Evolutionary conservation across 2,797 vertebrate genomes (phyloP).

Genomic region (Sphaeramia orbicularis): DNA sequence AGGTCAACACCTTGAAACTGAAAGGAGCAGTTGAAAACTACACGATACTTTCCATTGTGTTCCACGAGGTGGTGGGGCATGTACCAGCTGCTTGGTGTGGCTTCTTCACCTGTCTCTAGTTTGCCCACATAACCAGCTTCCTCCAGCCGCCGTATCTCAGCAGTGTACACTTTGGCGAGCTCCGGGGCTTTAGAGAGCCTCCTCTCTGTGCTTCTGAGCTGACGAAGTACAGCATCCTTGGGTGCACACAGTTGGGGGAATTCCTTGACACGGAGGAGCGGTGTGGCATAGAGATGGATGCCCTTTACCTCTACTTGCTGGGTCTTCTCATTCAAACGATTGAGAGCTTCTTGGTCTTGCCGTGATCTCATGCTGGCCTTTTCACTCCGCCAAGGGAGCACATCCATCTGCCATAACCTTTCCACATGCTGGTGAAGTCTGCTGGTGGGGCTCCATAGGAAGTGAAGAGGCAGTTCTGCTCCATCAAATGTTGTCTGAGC

Average conservation of each 20-base stretch:
- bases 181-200: background rate
- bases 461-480: background rate
- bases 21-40: constrained; percentile 10
- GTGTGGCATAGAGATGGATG: constrained; percentile 7
- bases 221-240: constrained; percentile 1
- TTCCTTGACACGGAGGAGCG: background rate
- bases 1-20: background rate
- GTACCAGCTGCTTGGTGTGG: background rate
- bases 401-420: constrained; percentile 4
- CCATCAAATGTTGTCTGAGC: background rate
- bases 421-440: background rate
- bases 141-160: background rate
- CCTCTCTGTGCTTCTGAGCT: no score
- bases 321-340: background rate
- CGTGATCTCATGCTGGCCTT: background rate
- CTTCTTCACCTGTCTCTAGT: no score
- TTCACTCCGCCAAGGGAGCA: constrained; percentile 11
- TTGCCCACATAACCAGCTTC: background rate
- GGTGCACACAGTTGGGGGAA: background rate
- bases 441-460: background rate
- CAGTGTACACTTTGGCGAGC: background rate
- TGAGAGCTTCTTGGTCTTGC: constrained; percentile 8
- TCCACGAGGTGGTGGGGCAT: constrained; percentile 5
- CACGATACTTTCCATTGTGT: constrained; percentile 11
- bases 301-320: background rate